A percentile compares a stretch with the other conserved stretches of the same genome.
phyloP scores from a whole-genome alignment of 2,888 invertebrate species.

The Ganaspis brasiliensis region DNA sequence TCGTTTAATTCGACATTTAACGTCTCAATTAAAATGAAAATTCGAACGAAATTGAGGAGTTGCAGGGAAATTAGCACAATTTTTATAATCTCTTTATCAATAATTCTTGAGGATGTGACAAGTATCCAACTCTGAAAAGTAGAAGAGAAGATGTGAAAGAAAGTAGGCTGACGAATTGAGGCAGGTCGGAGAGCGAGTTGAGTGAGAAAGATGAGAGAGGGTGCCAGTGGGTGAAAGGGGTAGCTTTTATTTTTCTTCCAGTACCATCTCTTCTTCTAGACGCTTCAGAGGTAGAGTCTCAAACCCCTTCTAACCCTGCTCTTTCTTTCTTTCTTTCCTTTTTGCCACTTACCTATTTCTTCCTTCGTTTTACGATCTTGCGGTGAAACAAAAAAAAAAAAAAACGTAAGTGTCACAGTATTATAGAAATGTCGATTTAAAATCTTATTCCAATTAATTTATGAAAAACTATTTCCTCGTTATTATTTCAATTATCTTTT shows the following conservation, averaged over 20 bases:
- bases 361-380: slow-evolving; percentile 31
- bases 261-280: slow-evolving; percentile 49
- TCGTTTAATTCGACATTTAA: slow-evolving; percentile 14
- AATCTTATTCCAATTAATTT: not conserved
- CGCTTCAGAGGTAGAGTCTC: slow-evolving; percentile 50
- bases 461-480: not conserved
- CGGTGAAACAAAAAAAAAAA: slow-evolving; percentile 16
- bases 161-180: slow-evolving; percentile 55
- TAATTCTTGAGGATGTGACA: slow-evolving; percentile 57
- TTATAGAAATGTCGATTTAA: not conserved
- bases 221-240: slow-evolving; percentile 49
- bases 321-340: not conserved
- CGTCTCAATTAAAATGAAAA: slow-evolving; percentile 25
- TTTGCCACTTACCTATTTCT: slow-evolving; percentile 25
- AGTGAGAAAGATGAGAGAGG: slow-evolving; percentile 39
- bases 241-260: slow-evolving; percentile 65
- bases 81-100: slow-evolving; percentile 62
- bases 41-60: slow-evolving; percentile 33
- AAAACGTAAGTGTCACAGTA: not conserved
- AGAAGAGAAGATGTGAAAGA: slow-evolving; percentile 43
- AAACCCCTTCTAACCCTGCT: not conserved
- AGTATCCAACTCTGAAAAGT: slow-evolving; percentile 40
- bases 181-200: slow-evolving; percentile 29
- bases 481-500: not conserved
- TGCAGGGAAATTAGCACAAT: slow-evolving; percentile 53